Evolutionary conservation across 2,888 invertebrate genomes (phyloP), one percentile per base, ranked within the genome.

Genomic region (Agrotis ipsilon): DNA sequence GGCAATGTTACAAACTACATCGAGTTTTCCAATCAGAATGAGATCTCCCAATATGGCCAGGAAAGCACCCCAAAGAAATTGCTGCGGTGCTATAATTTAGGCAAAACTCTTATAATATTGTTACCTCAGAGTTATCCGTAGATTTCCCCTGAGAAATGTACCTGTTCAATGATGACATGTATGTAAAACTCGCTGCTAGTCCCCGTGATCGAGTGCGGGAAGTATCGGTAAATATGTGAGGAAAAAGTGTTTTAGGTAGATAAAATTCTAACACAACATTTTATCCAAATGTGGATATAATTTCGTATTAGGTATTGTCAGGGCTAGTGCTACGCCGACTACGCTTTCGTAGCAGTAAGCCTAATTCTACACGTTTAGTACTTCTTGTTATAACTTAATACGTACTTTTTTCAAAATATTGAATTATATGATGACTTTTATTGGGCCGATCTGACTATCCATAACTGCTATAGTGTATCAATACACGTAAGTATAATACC

Each of bases 131-230:
- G 86, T 80, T 81, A 77, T 71, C 68, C 68, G 67, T 48, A 74
- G 69, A 87, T 87, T 87, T 86, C 87, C 87, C 75, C 19, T 64
- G 84, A 80, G 83, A 76, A 78, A 82, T 84, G 65, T 68, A 68
- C 58, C 65, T 58, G 77, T 61, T 73, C 84, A 73, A 72, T 75
- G 81, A 81, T 78, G 77, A 85, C 85, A 79, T 78, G 69, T 83
- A 71, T 74, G 70, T 80, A 68, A 75, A 75, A 73, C 68, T 72
- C 64, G 55, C 58, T 74, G 39, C 62, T 18, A 58, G 68, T 78
- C 32, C 45, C 27, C 46, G 65, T 81, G 83, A 84, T 81, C 74
- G 75, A 84, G 75, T 82, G 79, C 54, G 62, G 68, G 32, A 48
- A 45, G 46, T 76, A 75, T 78, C 60, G 58, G 61, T 64, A 68